A percentile compares a stretch with the other conserved stretches of the same genome.
Evolutionary conservation across 2,797 vertebrate genomes (phyloP).

Genomic region (Lepilemur septentrionalis): DNA sequence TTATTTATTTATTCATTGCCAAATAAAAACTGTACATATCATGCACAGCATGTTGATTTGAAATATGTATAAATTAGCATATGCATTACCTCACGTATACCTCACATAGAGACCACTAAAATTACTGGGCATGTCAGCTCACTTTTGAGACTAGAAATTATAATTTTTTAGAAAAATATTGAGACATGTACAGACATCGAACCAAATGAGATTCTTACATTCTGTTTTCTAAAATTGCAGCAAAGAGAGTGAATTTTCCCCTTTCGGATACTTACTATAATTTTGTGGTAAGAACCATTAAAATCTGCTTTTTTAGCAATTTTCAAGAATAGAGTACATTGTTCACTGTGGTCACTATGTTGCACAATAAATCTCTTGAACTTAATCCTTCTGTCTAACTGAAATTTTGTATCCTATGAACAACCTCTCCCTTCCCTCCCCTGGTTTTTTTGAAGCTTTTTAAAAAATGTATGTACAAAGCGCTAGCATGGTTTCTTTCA

Average conservation of each 20-base stretch:
- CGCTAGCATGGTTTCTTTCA: too few species aligned
- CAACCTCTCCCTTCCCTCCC: neutral
- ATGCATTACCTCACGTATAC: neutral
- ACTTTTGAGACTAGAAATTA: constrained; percentile 46
- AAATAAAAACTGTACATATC: neutral
- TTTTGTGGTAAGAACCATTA: neutral
- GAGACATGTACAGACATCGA: constrained; percentile 44
- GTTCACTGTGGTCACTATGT: neutral
- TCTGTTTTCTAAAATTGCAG: constrained; percentile 71
- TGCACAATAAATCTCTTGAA: neutral
- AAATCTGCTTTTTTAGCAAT: neutral
- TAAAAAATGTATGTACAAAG: neutral
- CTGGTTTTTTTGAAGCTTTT: neutral
- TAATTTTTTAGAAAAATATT: constrained; percentile 72
- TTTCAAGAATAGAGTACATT: neutral
- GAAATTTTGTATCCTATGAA: neutral
- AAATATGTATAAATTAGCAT: neutral
- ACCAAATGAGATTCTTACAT: constrained; percentile 50
- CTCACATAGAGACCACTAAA: constrained; percentile 1
- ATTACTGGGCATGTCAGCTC: constrained; percentile 21
- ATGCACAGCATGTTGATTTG: neutral
- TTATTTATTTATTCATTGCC: neutral
- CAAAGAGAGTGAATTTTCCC: neutral
- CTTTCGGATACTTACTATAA: neutral
- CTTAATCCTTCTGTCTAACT: neutral